Conservation (phyloP, 2,113 vertebrate genomes). For the Excalfactoria chinensis region DNA sequence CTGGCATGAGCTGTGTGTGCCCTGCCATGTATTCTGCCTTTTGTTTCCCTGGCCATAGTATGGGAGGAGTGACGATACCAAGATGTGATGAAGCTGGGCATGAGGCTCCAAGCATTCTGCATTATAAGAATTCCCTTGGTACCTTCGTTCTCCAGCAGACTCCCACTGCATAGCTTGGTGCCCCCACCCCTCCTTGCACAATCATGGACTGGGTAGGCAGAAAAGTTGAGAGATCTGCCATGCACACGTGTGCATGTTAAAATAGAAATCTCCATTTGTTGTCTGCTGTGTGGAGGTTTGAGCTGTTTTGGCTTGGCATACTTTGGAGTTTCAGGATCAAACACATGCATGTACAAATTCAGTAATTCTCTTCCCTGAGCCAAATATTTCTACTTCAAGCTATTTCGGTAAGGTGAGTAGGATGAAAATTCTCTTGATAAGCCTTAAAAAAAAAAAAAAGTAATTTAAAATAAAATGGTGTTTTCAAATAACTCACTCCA, state of each 20-base stretch:
- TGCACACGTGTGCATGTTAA: accelerated
- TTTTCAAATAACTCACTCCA: background rate
- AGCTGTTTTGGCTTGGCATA: background rate
- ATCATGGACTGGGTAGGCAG: background rate
- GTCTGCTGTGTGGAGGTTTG: background rate
- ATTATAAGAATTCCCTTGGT: background rate
- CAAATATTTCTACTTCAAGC: conserved; percentile 36
- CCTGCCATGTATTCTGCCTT: background rate
- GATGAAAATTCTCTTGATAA: conserved; percentile 17
- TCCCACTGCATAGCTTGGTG: accelerated
- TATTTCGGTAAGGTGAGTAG: conserved; percentile 26
- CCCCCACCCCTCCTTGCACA: accelerated
- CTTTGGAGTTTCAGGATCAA: background rate
- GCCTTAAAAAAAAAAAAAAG: background rate
- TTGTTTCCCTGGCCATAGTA: accelerated
- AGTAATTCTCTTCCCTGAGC: background rate
- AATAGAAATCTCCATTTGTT: background rate
- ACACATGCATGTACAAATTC: background rate
- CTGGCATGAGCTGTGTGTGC: background rate
- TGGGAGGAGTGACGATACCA: background rate
- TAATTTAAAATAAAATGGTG: background rate
- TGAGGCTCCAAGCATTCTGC: background rate
- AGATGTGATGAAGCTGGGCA: background rate
- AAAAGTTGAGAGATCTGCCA: background rate
- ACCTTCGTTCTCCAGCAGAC: background rate